Conservation (phyloP, 2,888 invertebrate species). For the Portevinia maculata region DNA sequence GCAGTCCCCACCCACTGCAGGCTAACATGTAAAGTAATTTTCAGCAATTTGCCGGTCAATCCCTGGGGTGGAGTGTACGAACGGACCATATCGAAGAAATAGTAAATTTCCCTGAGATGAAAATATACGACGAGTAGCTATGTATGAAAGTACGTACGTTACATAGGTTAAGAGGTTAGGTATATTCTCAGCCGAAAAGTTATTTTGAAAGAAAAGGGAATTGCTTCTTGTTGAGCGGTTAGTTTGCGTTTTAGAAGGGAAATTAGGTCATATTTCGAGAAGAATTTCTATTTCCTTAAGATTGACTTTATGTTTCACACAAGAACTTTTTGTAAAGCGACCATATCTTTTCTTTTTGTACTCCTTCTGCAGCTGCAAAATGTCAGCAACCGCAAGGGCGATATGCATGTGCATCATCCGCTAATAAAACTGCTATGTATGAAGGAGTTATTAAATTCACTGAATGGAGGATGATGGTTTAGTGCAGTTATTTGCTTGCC, state of each 20-base stretch:
- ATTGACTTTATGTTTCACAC: slow-evolving; percentile 35
- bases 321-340: slow-evolving; percentile 20
- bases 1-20: slow-evolving; percentile 8
- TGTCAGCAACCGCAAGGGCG: neutral
- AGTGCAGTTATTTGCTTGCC: no score
- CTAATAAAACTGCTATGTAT: neutral
- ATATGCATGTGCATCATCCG: neutral
- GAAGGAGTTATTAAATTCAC: neutral
- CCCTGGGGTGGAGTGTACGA: slow-evolving; percentile 63
- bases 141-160: slow-evolving; percentile 58
- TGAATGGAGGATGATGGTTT: neutral
- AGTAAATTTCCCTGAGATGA: neutral
- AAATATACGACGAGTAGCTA: slow-evolving; percentile 4
- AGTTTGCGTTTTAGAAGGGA: slow-evolving; percentile 24
- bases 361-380: neutral
- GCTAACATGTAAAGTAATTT: slow-evolving; percentile 74
- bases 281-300: slow-evolving; percentile 39
- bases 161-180: slow-evolving; percentile 72
- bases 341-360: neutral
- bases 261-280: slow-evolving; percentile 65
- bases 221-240: slow-evolving; percentile 38
- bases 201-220: slow-evolving; percentile 54
- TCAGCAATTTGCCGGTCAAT: slow-evolving; percentile 74
- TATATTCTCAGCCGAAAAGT: slow-evolving; percentile 70
- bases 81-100: slow-evolving; percentile 41